Conservation (phyloP, 2,113 vertebrate genomes). For the Grammomys surdaster region DNA sequence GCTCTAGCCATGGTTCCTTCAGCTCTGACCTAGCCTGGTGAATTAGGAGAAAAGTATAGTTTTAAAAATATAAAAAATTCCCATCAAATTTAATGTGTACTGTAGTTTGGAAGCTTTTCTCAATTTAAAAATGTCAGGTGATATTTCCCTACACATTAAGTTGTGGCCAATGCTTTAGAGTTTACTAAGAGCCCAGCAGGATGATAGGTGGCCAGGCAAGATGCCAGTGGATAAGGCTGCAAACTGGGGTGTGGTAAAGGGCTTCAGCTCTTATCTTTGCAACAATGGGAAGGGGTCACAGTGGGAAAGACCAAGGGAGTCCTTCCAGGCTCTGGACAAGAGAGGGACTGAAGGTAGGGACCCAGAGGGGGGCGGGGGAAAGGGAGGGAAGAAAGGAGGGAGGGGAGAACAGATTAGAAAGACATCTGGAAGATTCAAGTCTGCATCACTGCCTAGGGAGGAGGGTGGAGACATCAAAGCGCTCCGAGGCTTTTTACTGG, state of each 20-base stretch:
- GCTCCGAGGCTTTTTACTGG: background rate
- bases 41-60: background rate
- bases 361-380: accelerated
- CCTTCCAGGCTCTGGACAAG: too few relatives aligned
- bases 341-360: background rate
- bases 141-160: background rate
- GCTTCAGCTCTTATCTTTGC: background rate
- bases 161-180: conserved; percentile 36
- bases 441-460: background rate
- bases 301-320: background rate
- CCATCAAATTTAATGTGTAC: background rate
- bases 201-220: background rate
- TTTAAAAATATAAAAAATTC: background rate
- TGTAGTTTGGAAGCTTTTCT: conserved; percentile 19
- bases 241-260: background rate
- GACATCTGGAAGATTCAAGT: background rate
- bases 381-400: too few relatives aligned
- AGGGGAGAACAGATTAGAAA: background rate
- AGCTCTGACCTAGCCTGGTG: background rate
- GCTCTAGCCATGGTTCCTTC: background rate
- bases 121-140: conserved; percentile 14
- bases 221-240: background rate
- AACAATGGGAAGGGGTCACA: background rate
- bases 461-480: background rate
- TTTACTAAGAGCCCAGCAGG: background rate